Conservation (phyloP, 2,888 invertebrate genomes). For the Aphelenchoides bicaudatus region DNA sequence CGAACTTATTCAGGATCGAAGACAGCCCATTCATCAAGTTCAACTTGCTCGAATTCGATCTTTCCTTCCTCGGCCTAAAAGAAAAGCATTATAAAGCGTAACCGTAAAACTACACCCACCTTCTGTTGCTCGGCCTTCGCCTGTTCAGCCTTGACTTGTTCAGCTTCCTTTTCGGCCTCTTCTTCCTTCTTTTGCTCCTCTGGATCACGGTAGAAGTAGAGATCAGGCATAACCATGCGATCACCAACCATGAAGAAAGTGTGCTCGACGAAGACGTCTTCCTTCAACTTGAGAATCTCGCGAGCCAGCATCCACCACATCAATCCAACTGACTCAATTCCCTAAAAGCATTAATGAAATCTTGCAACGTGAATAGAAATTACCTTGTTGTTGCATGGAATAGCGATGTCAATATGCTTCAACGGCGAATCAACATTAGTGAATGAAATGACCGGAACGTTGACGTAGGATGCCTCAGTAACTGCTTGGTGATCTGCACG, state of each 20-base stretch:
- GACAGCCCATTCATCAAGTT: no score
- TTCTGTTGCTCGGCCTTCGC: neutral
- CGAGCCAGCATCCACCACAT: constrained; percentile 99
- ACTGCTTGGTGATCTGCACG: constrained; percentile 80
- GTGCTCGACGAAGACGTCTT: constrained; percentile 71
- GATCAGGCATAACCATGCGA: constrained; percentile 80
- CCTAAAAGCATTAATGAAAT: constrained; percentile 64
- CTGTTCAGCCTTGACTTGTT: constrained; percentile 7
- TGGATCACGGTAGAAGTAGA: constrained; percentile 99
- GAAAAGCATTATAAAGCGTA: no score
- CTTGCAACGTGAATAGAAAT: neutral
- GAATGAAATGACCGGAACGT: constrained; percentile 97
- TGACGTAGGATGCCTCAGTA: constrained; percentile 97
- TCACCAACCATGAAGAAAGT: constrained; percentile 53
- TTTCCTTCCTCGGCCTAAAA: no score
- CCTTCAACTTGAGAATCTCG: constrained; percentile 84
- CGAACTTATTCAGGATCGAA: no score
- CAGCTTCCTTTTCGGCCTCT: constrained; percentile 38
- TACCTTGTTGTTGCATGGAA: constrained; percentile 97
- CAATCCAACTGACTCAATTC: constrained; percentile 88
- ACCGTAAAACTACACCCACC: no score
- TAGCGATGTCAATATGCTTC: constrained; percentile 92
- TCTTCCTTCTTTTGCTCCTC: constrained; percentile 71
- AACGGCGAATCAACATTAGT: constrained; percentile 96
- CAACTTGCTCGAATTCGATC: no score